phyloP scores from a whole-genome alignment of 1,140 invertebrate genomes.

The Dendrolimus punctatus region DNA sequence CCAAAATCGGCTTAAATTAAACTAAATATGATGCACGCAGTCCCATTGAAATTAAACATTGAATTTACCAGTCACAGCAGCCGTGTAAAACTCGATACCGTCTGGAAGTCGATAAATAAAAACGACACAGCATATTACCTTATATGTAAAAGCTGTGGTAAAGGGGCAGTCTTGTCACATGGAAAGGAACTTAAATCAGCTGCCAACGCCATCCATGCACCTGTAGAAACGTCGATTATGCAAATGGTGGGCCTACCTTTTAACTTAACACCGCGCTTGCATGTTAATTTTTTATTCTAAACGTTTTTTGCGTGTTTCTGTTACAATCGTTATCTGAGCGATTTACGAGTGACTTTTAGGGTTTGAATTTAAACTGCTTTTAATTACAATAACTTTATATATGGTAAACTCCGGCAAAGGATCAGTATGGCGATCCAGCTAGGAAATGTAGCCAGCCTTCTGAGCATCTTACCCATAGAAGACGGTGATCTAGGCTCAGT shows the following conservation, averaged over 20 bases:
- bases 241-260: constrained; percentile 48
- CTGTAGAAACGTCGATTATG: constrained; percentile 67
- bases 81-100: constrained; percentile 26
- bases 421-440: too few species aligned
- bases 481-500: too few species aligned
- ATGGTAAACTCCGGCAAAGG: too few species aligned
- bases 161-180: constrained; percentile 35
- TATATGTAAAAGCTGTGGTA: constrained; percentile 30
- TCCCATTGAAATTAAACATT: constrained; percentile 2
- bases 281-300: constrained; percentile 17
- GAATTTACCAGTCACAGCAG: constrained; percentile 7
- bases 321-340: too few species aligned
- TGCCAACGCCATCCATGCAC: constrained; percentile 46
- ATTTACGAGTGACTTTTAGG: too few species aligned
- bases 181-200: constrained; percentile 56
- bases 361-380: too few species aligned
- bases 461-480: too few species aligned
- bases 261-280: constrained; percentile 58
- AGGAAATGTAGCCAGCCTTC: too few species aligned
- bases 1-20: too few species aligned
- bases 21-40: background rate
- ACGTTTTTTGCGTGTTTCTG: too few species aligned
- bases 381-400: too few species aligned
- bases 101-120: constrained; percentile 43
- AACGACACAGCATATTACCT: constrained; percentile 49